A percentile compares a stretch with the other conserved stretches of the same genome.
Conservation (phyloP, 2,888 invertebrate species). For the Xestia sexstrigata region DNA sequence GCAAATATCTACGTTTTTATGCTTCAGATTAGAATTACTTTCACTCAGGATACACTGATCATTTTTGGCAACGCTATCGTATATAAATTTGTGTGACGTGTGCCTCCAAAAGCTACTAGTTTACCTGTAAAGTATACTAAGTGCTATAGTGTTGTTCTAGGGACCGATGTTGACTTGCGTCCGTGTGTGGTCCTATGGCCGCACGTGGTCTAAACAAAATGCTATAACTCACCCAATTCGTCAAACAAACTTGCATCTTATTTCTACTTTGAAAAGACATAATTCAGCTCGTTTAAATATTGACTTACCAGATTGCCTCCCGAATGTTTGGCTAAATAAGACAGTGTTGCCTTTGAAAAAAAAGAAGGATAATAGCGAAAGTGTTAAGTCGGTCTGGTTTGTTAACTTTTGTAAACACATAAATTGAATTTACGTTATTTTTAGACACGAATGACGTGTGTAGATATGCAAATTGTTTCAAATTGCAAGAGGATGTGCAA, state of each 20-base stretch:
- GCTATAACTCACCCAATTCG: conserved; percentile 55
- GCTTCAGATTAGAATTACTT: conserved; percentile 23
- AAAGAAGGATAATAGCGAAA: conserved; percentile 86
- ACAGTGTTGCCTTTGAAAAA: conserved; percentile 83
- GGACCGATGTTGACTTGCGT: conserved; percentile 85
- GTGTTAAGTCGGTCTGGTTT: conserved; percentile 85
- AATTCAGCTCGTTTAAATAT: conserved; percentile 53
- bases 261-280: conserved; percentile 60
- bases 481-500: conserved; percentile 83
- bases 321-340: conserved; percentile 80
- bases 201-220: conserved; percentile 60
- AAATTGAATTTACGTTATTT: conserved; percentile 79
- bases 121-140: conserved; percentile 89
- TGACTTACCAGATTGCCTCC: conserved; percentile 60
- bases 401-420: conserved; percentile 78
- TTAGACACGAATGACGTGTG: conserved; percentile 73
- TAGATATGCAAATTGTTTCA: conserved; percentile 85
- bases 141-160: conserved; percentile 89
- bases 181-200: conserved; percentile 88
- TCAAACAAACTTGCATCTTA: conserved; percentile 72
- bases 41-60: conserved; percentile 34
- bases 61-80: conserved; percentile 48
- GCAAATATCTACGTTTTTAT: neutral
- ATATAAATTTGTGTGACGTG: conserved; percentile 78
- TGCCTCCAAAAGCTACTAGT: conserved; percentile 84